Evolutionary conservation across 2,113 vertebrate species (phyloP).

Genomic region (Ursus arctos): DNA sequence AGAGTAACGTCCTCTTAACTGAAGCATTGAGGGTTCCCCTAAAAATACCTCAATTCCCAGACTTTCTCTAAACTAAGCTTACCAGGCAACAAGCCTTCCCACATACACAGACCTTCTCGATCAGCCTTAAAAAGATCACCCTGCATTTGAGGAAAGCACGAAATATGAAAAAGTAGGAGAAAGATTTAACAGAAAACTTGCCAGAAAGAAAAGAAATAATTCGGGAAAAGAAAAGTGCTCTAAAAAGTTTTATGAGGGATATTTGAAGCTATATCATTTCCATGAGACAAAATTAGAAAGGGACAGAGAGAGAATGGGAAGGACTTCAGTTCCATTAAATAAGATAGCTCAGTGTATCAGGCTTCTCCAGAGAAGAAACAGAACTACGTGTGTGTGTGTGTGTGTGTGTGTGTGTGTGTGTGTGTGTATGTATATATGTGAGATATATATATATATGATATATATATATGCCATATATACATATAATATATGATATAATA

Average conservation of each 20-base stretch:
- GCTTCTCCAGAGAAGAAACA: neutral
- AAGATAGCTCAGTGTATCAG: neutral
- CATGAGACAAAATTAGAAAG: neutral
- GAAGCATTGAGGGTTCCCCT: neutral
- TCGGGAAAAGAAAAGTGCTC: neutral
- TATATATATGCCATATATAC: neutral
- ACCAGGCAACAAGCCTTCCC: neutral
- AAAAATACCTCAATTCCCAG: neutral
- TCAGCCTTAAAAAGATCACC: neutral
- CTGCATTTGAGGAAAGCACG: neutral
- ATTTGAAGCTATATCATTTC: neutral
- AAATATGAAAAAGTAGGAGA: neutral
- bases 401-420: no score
- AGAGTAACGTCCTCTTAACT: neutral
- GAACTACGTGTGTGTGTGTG: neutral
- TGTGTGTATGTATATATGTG: no score
- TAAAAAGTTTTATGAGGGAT: neutral
- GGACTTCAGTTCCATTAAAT: neutral
- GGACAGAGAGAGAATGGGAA: neutral
- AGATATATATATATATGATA: neutral
- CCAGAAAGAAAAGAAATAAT: neutral
- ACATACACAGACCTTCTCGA: neutral
- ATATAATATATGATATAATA: neutral
- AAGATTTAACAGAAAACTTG: neutral
- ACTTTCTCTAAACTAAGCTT: neutral